phyloP scores from a whole-genome alignment of 2,888 invertebrate species.

The Amphipoea oculea region DNA sequence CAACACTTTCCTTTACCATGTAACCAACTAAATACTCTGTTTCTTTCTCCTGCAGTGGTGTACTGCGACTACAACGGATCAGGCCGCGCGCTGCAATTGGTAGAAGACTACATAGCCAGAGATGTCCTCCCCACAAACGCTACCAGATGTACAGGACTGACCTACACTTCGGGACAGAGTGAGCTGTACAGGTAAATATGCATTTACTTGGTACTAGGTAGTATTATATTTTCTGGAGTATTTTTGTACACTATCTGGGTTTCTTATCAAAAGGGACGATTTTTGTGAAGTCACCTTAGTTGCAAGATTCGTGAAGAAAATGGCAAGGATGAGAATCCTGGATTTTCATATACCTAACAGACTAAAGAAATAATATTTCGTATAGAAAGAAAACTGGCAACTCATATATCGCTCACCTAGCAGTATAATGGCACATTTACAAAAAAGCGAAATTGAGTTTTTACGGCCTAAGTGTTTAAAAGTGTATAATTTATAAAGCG shows the following conservation, averaged over 20 bases:
- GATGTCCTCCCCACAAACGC: conserved; percentile 96
- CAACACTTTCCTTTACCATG: neutral
- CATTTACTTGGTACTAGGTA: neutral
- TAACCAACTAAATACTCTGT: neutral
- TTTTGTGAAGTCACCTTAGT: neutral
- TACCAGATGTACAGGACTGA: conserved; percentile 93
- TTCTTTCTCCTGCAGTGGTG: conserved; percentile 90
- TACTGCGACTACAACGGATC: conserved; percentile 97
- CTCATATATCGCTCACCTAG: too few species aligned
- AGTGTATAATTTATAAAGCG: too few species aligned
- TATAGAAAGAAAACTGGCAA: neutral
- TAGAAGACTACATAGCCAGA: conserved; percentile 95
- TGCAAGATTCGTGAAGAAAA: neutral
- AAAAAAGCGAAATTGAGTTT: too few species aligned
- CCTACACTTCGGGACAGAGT: conserved; percentile 96
- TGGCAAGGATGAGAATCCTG: neutral
- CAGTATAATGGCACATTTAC: too few species aligned
- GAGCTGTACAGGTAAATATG: conserved; percentile 94
- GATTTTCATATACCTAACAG: neutral
- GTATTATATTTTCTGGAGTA: neutral
- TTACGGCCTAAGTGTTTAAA: too few species aligned
- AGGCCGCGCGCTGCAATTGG: conserved; percentile 95
- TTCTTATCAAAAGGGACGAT: neutral
- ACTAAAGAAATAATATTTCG: neutral
- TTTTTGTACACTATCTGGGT: neutral